Base-by-base conservation (phyloP, 2,888 invertebrate species). In the Eledone cirrhosa region DNA sequence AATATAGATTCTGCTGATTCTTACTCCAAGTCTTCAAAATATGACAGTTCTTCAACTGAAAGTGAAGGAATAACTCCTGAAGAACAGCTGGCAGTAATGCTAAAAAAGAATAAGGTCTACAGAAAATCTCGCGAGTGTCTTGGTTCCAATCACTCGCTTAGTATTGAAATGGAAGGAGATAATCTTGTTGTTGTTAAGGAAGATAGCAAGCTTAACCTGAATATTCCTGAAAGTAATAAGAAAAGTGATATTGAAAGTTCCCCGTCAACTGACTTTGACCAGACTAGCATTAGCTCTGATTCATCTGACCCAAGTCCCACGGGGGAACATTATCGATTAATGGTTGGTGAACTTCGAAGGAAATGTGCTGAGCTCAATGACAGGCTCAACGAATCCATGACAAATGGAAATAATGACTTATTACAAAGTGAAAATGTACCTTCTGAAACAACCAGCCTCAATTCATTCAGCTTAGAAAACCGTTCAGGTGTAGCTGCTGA, bases 131-230 rank as follows among this genome's bases (percentile, higher is more conserved):
- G 82, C 53, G 84, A 87, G 31, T 82, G 85, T 53, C 81, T 79
- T 22, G 85, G 85, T 78, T 86, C 86, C 11, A 85, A 83, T 80
- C 85, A 83, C 72, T 85, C 87, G n/a, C 84, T 90, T 27, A 90
- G 89, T 80, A 90, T 91, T 53, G 90, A 91, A 83, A 90, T 91
- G 89, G 89, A 90, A 22, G 91, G 91, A 22, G 91, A 91, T 81
- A 88, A 88, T 77, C 85, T 91, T 41, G 88, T 88, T 41, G 89
- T 90, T 14, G 88, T 89, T 1, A 89, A 88, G 67, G 86, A 89
- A 78, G 88, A 86, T 22, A 81, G 82, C 8, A 82, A 79, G 47
- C 72, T 72, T 27, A 80, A 47, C 29, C 81, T 82, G 33, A 86
- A 87, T 80, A 80, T 85, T 19, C 86, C 85, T 77, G 84, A 83